Base-by-base conservation (phyloP, 2,888 invertebrate species). In the Ischnus inquisitorius region DNA sequence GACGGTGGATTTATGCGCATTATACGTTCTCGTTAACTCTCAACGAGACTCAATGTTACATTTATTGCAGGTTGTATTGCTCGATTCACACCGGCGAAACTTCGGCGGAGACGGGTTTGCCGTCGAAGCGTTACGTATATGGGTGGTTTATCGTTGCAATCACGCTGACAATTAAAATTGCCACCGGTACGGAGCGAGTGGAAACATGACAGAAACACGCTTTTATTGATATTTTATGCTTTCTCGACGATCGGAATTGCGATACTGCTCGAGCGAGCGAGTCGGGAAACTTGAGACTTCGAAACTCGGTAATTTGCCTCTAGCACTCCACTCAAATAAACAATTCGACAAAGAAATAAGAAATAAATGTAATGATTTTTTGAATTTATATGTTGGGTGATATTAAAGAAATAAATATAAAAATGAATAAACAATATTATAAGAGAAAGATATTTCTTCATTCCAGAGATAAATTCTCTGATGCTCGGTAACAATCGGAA, bases 21-120 rank as follows among this genome's bases (percentile, higher is more conserved):
- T 34, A 64, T 64, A 39, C 39, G 39, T 39, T 41, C 64, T 64
- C 64, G 64, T 64, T 64, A 43, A 43, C 22, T 65, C 43, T 60
- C 28, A 25, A 28, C 60, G 60, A n/a, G 60, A 60, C n/a, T 28
- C 60, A 60, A 12, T 12, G 25, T 22, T 54, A 22, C 54, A 22
- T 54, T 54, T 54, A 3, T 54, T 12, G 54, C 54, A 10, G 34
- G 0, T 22, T 22, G 12, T 22, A 22, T 22, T 54, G 19, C 19
- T 22, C 54, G 54, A 54, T 54, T 54, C 22, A 22, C 22, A 19
- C 28, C 46, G n/a, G 14, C 4, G 14, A 14, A 14, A 28, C 25
- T 60, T 28, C n/a, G 14, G 0, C 4, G 10, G 46, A 3, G 25
- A 12, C 12, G 4, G 22, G 54, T 54, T 54, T 54, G 5, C 57